phyloP scores from a whole-genome alignment of 2,797 vertebrate genomes.

The Chrysocyon brachyurus region DNA sequence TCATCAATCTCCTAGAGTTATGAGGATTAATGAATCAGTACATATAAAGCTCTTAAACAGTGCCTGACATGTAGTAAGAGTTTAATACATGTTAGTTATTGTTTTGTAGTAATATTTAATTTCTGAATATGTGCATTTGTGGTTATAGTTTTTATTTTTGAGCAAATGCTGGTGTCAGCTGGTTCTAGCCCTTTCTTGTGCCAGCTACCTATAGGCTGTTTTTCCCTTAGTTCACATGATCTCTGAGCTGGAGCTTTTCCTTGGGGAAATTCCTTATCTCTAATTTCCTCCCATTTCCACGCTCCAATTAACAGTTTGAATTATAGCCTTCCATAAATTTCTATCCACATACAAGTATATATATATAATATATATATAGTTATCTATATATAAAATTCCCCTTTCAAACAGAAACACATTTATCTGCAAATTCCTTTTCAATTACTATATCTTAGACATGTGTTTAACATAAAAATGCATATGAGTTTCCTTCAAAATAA shows the following conservation, averaged over 20 bases:
- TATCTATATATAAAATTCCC: neutral
- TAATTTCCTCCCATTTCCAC: conserved; percentile 15
- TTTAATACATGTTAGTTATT: neutral
- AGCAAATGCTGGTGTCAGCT: neutral
- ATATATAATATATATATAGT: neutral
- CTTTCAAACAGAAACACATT: conserved; percentile 26
- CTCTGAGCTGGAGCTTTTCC: neutral
- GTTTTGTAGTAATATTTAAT: neutral
- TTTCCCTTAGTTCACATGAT: neutral
- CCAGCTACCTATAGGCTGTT: neutral
- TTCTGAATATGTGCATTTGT: neutral
- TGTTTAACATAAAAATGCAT: neutral
- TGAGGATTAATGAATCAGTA: neutral
- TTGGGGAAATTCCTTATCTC: neutral
- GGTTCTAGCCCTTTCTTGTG: neutral
- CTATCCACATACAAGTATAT: neutral
- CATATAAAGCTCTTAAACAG: neutral
- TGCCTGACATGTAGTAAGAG: neutral
- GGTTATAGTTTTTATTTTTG: conserved; percentile 8
- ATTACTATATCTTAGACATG: neutral
- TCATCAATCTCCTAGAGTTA: neutral
- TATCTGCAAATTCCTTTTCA: neutral
- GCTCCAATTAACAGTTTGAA: conserved; percentile 1
- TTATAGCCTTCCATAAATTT: neutral
- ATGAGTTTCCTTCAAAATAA: conserved; percentile 9